Percentiles rank a stretch among this genome's conserved stretches.
Evolutionary conservation across 2,797 vertebrate genomes (phyloP).

Genomic region (Chelonia mydas): DNA sequence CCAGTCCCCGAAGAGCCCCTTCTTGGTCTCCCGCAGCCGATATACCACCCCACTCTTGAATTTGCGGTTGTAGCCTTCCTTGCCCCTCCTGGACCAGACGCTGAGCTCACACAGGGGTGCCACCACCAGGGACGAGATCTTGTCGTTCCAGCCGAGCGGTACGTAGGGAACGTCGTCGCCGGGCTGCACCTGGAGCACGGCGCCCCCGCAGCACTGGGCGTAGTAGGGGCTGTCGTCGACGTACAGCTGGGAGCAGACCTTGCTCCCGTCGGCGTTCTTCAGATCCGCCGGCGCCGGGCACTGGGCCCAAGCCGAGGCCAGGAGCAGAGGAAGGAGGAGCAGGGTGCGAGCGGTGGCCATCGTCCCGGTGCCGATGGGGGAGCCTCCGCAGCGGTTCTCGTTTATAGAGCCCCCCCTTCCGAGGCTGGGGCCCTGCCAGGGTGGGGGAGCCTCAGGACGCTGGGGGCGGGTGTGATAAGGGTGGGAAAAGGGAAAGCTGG

Average conservation of each 20-base stretch:
- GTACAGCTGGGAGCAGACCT: constrained; percentile 79
- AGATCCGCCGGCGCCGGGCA: constrained; percentile 71
- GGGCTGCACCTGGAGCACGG: constrained; percentile 6
- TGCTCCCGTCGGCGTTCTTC: constrained; percentile 20
- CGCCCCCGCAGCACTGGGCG: constrained; percentile 78
- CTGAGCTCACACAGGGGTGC: constrained; percentile 75
- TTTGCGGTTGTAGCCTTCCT: constrained; percentile 56
- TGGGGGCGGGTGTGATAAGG: neutral
- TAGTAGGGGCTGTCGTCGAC: constrained; percentile 79
- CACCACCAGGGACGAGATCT: constrained; percentile 82
- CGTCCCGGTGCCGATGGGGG: neutral
- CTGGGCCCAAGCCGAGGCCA: constrained; percentile 25
- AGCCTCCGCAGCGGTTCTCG: rapidly evolving
- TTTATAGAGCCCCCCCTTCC: neutral
- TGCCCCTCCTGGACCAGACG: constrained; percentile 76
- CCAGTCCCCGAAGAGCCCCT: constrained; percentile 79
- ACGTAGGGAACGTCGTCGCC: constrained; percentile 77
- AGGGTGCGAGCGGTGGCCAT: neutral
- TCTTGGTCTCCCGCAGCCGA: constrained; percentile 77
- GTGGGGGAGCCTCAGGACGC: neutral
- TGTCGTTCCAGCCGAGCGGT: constrained; percentile 55
- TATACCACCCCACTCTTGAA: constrained; percentile 65
- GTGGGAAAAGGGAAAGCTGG: neutral
- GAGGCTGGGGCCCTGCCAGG: neutral
- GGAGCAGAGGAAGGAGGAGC: neutral